Percentiles rank a stretch among this genome's conserved stretches.
Evolutionary conservation across 2,888 invertebrate genomes (phyloP).

Genomic region (Eupithecia subumbrata): DNA sequence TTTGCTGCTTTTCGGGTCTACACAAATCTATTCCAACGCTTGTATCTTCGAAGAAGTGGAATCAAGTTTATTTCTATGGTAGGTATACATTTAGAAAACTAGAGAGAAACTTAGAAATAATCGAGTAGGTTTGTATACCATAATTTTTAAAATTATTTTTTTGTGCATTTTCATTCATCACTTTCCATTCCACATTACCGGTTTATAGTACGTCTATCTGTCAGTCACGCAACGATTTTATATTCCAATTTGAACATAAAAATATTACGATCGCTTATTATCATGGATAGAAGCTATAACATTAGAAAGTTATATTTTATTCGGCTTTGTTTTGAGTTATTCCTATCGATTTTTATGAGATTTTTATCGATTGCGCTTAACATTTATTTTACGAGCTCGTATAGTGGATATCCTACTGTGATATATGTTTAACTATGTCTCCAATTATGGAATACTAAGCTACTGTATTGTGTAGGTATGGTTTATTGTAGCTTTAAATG

Average conservation of each 20-base stretch:
- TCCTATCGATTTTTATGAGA: slow-evolving; percentile 54
- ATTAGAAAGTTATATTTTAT: slow-evolving; percentile 63
- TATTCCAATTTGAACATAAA: slow-evolving; percentile 59
- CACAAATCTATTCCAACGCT: too few species aligned
- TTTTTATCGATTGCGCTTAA: slow-evolving; percentile 47
- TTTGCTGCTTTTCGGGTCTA: too few species aligned
- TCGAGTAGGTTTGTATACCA: too few species aligned
- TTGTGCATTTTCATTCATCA: background rate
- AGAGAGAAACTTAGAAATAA: background rate
- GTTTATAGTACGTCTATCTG: background rate
- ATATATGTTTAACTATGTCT: slow-evolving; percentile 19
- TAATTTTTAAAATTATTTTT: background rate
- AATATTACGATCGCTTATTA: slow-evolving; percentile 64
- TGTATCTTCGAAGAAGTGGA: background rate
- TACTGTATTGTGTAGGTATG: slow-evolving; percentile 15
- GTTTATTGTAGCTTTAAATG: background rate
- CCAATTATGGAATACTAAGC: slow-evolving; percentile 19
- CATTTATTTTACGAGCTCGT: slow-evolving; percentile 42
- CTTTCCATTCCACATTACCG: background rate
- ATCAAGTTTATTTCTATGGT: background rate
- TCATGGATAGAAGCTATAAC: slow-evolving; percentile 67
- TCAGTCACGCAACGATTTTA: background rate
- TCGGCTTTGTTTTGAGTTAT: slow-evolving; percentile 55
- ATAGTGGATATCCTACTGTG: slow-evolving; percentile 39
- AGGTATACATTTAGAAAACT: too few species aligned